A percentile compares a stretch with the other conserved stretches of the same genome.
phyloP scores from a whole-genome alignment of 1,140 invertebrate genomes.

The Drosophila lini region DNA sequence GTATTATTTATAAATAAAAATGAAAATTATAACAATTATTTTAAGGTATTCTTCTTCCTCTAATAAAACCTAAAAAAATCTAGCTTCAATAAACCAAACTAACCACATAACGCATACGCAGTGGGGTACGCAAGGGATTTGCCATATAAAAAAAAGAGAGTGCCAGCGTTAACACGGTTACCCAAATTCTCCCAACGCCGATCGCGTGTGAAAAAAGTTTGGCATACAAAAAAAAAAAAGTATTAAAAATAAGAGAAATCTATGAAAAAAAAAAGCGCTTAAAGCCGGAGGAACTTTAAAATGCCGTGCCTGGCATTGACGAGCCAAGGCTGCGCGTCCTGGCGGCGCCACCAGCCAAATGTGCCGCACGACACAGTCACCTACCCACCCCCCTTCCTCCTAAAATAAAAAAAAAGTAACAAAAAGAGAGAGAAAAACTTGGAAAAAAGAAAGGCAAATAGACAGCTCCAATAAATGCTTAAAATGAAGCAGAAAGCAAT shows the following conservation, averaged over 20 bases:
- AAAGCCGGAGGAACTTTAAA: constrained; percentile 66
- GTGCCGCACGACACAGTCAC: constrained; percentile 70
- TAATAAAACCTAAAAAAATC: too few species aligned
- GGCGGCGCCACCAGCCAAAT: constrained; percentile 69
- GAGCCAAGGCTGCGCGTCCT: constrained; percentile 71
- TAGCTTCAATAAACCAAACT: background rate
- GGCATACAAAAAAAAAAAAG: background rate
- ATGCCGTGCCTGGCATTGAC: constrained; percentile 34
- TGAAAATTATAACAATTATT: too few species aligned
- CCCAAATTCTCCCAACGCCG: background rate
- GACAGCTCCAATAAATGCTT: constrained; percentile 76
- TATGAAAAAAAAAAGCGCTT: constrained; percentile 11
- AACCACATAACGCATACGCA: background rate
- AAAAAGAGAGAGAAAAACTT: background rate
- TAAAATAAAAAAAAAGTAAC: constrained; percentile 1
- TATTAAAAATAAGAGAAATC: constrained; percentile 7
- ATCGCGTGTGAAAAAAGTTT: constrained; percentile 6
- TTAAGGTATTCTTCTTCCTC: too few species aligned
- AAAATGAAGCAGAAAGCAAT: constrained; percentile 80
- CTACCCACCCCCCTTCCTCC: background rate
- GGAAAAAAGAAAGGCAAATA: constrained; percentile 55
- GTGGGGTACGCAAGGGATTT: background rate
- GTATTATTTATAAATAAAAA: too few species aligned
- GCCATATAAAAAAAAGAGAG: background rate
- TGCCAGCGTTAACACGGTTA: background rate